Conservation (phyloP, 1,140 invertebrate species). For the Helicoverpa zea region DNA sequence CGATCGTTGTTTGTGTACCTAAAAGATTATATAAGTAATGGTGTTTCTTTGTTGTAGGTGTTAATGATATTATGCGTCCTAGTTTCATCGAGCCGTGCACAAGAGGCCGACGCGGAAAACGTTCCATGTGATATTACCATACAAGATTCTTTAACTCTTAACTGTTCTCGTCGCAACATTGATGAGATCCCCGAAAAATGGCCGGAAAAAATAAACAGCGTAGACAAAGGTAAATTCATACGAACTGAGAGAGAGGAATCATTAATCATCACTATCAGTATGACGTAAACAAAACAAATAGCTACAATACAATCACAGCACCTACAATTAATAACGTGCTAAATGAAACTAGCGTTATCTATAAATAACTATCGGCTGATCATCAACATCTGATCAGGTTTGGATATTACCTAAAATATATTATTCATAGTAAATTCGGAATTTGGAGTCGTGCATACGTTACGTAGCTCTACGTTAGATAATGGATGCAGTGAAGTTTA, state of each 20-base stretch:
- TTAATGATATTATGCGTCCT: constrained; percentile 78
- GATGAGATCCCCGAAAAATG: constrained; percentile 67
- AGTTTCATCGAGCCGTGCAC: constrained; percentile 65
- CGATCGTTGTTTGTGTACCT: constrained; percentile 52
- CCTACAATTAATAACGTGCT: constrained; percentile 7
- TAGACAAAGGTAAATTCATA: constrained; percentile 73
- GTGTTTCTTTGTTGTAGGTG: constrained; percentile 79
- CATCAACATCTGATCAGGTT: constrained; percentile 27
- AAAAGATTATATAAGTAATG: constrained; percentile 59
- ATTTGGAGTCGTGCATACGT: constrained; percentile 16
- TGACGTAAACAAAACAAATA: constrained; percentile 58
- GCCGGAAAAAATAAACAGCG: constrained; percentile 69
- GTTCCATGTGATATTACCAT: constrained; percentile 72
- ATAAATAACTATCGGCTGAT: constrained; percentile 24
- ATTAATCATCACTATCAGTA: constrained; percentile 47
- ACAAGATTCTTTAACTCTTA: constrained; percentile 76
- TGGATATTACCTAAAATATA: constrained; percentile 17
- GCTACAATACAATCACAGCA: constrained; percentile 36
- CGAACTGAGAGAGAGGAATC: neutral
- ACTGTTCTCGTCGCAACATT: constrained; percentile 76
- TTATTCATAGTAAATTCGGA: constrained; percentile 23
- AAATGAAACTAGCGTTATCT: constrained; percentile 1
- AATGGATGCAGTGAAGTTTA: constrained; percentile 33
- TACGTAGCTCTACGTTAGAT: constrained; percentile 5
- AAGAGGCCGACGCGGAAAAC: constrained; percentile 56